Evolutionary conservation across 2,888 invertebrate genomes (phyloP).

Genomic region (Campopleginae sp.): DNA sequence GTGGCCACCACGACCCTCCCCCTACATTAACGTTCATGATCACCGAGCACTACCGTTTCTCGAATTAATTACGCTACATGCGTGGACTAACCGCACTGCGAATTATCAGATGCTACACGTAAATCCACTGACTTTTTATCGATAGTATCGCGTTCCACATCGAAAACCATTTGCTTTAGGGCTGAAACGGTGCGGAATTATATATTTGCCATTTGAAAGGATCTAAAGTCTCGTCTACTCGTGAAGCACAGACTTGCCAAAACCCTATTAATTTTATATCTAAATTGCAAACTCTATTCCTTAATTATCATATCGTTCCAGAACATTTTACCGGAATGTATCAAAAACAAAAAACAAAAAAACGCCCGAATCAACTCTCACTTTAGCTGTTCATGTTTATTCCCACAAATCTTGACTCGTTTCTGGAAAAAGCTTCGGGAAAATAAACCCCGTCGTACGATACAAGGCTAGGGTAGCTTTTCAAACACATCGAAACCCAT

Average conservation of each 20-base stretch:
- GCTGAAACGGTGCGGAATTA: not conserved
- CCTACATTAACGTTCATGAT: constrained; percentile 46
- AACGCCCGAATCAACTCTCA: not conserved
- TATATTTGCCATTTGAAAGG: not conserved
- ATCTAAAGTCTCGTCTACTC: not conserved
- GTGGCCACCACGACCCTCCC: not conserved
- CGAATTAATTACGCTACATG: constrained; percentile 56
- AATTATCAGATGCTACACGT: constrained; percentile 7
- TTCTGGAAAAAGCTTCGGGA: not conserved
- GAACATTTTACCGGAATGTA: not conserved
- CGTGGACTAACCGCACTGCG: constrained; percentile 6
- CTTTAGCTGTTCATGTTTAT: not conserved
- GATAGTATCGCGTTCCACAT: not conserved
- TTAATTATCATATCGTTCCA: not conserved
- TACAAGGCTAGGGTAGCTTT: not conserved
- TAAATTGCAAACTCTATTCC: not conserved
- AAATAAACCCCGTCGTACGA: not conserved
- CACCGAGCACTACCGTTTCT: constrained; percentile 33
- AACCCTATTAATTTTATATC: not conserved
- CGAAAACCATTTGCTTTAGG: not conserved
- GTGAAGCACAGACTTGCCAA: not conserved
- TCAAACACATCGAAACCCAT: not conserved
- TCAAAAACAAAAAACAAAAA: not conserved
- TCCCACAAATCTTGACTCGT: not conserved
- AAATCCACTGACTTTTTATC: constrained; percentile 8